Evolutionary conservation across 2,888 invertebrate genomes (phyloP).

Genomic region (Cetonia aurata): DNA sequence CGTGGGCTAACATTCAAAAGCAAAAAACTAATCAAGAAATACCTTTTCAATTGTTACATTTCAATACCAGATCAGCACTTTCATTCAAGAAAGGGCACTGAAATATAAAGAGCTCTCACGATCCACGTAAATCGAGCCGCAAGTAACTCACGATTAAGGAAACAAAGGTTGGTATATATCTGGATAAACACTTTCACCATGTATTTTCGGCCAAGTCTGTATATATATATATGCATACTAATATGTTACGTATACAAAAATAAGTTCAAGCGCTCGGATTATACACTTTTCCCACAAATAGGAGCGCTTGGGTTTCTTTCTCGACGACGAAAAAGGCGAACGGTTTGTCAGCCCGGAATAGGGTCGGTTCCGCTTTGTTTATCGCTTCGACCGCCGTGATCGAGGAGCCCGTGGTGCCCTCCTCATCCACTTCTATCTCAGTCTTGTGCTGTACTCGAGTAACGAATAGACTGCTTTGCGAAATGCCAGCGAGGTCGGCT

Average conservation of each 20-base stretch:
- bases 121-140: too few relatives aligned
- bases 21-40: too few relatives aligned
- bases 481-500: constrained; percentile 72
- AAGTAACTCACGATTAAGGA: too few relatives aligned
- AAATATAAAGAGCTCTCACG: too few relatives aligned
- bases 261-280: constrained; percentile 54
- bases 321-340: constrained; percentile 79
- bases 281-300: constrained; percentile 73
- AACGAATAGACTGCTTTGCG: constrained; percentile 70
- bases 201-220: too few relatives aligned
- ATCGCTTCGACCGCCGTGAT: constrained; percentile 65
- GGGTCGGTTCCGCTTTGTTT: constrained; percentile 72
- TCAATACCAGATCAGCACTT: too few relatives aligned
- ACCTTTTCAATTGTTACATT: too few relatives aligned
- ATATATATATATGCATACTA: not conserved
- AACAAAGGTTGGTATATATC: too few relatives aligned
- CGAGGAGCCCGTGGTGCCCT: constrained; percentile 79
- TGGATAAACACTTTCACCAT: not conserved
- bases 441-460: constrained; percentile 79
- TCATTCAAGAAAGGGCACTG: too few relatives aligned
- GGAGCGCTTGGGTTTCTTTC: constrained; percentile 72
- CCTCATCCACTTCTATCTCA: constrained; percentile 80
- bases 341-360: constrained; percentile 75
- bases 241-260: too few relatives aligned
- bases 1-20: too few relatives aligned